Percentiles rank a stretch among this genome's conserved stretches.
phyloP scores from a whole-genome alignment of 2,113 vertebrate genomes.

The Prolemur simus region DNA sequence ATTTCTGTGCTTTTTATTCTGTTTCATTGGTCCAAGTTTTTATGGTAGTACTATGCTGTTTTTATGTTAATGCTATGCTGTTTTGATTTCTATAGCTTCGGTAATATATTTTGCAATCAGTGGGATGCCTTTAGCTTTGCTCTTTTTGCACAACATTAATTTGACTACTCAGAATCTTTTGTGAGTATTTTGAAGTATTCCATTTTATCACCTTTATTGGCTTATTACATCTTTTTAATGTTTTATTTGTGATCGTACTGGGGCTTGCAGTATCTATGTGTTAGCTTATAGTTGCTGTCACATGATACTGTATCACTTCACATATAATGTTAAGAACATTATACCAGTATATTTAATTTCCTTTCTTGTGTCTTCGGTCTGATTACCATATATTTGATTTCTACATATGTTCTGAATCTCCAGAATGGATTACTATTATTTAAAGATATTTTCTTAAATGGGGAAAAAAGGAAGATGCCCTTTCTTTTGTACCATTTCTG shows the following conservation, averaged over 20 bases:
- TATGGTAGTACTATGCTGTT: background rate
- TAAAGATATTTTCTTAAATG: background rate
- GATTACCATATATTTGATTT: background rate
- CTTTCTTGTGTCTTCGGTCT: background rate
- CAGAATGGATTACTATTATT: background rate
- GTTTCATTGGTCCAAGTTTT: background rate
- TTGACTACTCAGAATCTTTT: background rate
- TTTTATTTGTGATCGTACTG: background rate
- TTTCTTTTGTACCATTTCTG: background rate
- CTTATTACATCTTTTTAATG: background rate
- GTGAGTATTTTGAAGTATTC: conserved; percentile 38
- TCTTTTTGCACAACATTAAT: background rate
- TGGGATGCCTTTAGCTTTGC: background rate
- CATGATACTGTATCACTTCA: background rate
- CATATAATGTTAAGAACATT: background rate
- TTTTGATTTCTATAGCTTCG: background rate
- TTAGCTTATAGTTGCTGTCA: background rate
- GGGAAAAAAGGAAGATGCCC: background rate
- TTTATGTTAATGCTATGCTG: background rate
- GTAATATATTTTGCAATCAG: background rate
- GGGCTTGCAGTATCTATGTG: background rate
- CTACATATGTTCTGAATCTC: background rate
- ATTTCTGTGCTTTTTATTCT: background rate
- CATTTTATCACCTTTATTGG: background rate
- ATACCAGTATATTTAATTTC: background rate